Base-by-base conservation (phyloP, 2,797 vertebrate genomes). In the Anabacerthia variegaticeps region DNA sequence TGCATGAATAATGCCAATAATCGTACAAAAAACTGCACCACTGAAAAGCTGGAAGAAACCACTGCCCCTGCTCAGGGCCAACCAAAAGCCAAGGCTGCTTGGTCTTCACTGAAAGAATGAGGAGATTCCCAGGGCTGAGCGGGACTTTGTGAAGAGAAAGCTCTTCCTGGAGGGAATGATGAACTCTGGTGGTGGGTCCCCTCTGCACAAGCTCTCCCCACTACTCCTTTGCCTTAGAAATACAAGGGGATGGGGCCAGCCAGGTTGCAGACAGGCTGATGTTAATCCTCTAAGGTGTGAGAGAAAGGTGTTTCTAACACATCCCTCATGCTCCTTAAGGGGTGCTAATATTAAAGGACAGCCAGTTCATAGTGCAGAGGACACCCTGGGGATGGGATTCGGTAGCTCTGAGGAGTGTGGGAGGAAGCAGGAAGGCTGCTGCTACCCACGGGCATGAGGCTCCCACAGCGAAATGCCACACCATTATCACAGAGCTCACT, bases 401-500 rank as follows among this genome's bases (percentile, higher is more conserved):
- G 2, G 49, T 28, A 51, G 43, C 83, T 87, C 5, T 6, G 67
- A 71, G 68, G 20, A 82, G 61, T 0, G 6, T 32, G 55, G 82
- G 77, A 88, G 61, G 92, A 73, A 61, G 76, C 61, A 78, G 86
- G 34, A 59, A 39, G 75, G 79, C 59, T 83, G 90, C 48, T 89
- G 89, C 88, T 89, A 84, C 90, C 88, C 80, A 63, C 0, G 7
- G 76, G 82, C 84, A 22, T 0, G 3, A 66, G 72, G 67, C 28
- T 81, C 69, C 86, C 5, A 7, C 5, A 1, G 48, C 0, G 5
- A 66, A 78, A 72, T 4, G 58, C 65, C 52, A 46, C 52, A n/a
- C 5, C 28, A 39, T 24, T 30, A 54, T 68, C 88, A 43, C 32
- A 26, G 91, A 74, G 72, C 82, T 80, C 6, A 8, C 66, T 6